These are phyloP conservation scores for Sebastolobus altivelis DNA, from an alignment of 2,797 vertebrate genomes.

Conservation along the genomic window DNA sequence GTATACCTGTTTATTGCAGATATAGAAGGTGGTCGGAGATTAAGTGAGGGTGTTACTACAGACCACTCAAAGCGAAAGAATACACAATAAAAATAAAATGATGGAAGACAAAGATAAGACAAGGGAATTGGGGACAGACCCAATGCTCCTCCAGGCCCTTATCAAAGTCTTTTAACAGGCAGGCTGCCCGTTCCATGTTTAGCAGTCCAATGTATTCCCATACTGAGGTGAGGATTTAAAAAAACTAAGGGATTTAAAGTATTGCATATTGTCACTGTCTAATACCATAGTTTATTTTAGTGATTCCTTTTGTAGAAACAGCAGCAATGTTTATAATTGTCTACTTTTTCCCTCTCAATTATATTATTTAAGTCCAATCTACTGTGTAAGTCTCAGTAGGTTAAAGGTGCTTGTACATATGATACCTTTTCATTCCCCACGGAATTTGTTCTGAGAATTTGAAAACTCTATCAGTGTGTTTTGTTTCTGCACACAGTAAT, in stretches of 20 bases:
- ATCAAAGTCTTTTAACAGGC: neutral
- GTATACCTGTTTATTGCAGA: neutral
- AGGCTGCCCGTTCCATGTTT: neutral
- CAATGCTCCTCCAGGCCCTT: neutral
- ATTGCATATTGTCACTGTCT: neutral
- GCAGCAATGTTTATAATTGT: neutral
- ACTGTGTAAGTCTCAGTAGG: neutral
- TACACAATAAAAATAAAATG: neutral
- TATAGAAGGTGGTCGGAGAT: neutral
- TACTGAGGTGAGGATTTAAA: neutral
- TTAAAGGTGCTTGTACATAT: constrained; percentile 13
- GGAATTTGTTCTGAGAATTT: constrained; percentile 14
- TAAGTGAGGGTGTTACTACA: neutral
- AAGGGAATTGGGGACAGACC: neutral
- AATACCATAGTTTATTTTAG: neutral
- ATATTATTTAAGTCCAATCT: neutral
- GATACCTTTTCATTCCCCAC: constrained; percentile 3
- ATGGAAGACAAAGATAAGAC: neutral
- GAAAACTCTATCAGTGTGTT: constrained; percentile 8
- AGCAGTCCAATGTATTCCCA: neutral
- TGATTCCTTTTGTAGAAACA: neutral
- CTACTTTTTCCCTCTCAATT: neutral
- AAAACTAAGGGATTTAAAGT: neutral
- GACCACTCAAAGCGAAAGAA: neutral
- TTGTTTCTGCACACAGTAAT: constrained; percentile 29